Evolutionary conservation across 2,113 vertebrate species (phyloP).

Genomic region (Microcebus ravelobensis): DNA sequence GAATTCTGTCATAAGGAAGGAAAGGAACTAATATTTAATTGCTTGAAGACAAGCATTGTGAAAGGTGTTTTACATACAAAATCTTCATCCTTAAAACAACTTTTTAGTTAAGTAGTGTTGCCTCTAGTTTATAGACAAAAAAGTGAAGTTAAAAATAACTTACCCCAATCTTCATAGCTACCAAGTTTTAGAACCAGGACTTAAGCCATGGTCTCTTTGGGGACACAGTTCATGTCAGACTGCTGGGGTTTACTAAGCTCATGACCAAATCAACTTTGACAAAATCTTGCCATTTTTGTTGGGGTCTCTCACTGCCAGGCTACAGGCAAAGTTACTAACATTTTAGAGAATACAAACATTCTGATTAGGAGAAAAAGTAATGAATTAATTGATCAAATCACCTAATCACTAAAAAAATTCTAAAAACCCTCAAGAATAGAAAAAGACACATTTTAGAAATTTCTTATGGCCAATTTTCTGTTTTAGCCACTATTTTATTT

Average conservation of each 20-base stretch:
- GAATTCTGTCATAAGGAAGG: neutral
- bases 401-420: constrained; percentile 31
- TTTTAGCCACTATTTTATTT: constrained; percentile 38
- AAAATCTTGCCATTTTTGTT: neutral
- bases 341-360: neutral
- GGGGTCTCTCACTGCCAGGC: neutral
- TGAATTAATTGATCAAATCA: constrained; percentile 18
- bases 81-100: neutral
- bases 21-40: neutral
- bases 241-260: neutral
- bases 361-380: neutral
- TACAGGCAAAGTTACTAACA: neutral
- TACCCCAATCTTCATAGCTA: neutral
- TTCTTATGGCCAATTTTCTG: constrained; percentile 30
- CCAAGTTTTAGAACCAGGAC: neutral
- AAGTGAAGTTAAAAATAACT: neutral
- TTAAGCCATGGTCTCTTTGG: neutral
- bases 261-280: neutral
- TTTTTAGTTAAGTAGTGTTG: neutral
- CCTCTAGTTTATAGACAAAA: neutral
- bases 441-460: neutral
- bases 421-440: neutral
- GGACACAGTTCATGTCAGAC: neutral
- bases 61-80: neutral
- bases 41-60: neutral